Percentiles rank a stretch among this genome's conserved stretches.
These are phyloP conservation scores for Struthidea cinerea DNA, from an alignment of 2,113 vertebrate species.

Conservation along the genomic window DNA sequence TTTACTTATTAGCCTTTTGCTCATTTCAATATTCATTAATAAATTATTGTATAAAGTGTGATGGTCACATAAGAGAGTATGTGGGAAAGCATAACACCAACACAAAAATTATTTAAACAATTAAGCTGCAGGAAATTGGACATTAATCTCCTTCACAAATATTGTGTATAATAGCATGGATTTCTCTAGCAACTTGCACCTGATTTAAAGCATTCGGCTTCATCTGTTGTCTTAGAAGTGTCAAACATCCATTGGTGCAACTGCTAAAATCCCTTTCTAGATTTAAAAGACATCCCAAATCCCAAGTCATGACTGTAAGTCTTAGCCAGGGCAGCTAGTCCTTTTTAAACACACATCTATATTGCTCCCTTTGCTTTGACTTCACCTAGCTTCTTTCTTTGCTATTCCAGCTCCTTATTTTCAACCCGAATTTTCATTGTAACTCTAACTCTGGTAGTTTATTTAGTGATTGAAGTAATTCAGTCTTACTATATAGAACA, in stretches of 20 bases:
- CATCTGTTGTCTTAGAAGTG: background rate
- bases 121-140: background rate
- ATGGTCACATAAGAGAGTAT: background rate
- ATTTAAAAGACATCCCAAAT: background rate
- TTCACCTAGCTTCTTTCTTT: background rate
- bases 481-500: background rate
- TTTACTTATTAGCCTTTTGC: background rate
- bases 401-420: background rate
- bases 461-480: background rate
- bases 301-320: accelerated
- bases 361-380: background rate
- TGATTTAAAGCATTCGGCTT: background rate
- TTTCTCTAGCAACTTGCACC: background rate
- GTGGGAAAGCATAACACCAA: background rate
- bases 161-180: background rate
- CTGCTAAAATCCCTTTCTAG: background rate
- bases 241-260: background rate
- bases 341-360: background rate
- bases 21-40: background rate
- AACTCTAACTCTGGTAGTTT: background rate
- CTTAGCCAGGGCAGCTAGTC: background rate
- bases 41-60: background rate
- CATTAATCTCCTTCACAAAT: background rate
- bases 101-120: background rate
- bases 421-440: background rate